Conservation (phyloP, 2,888 invertebrate species). For the Furcula furcula region DNA sequence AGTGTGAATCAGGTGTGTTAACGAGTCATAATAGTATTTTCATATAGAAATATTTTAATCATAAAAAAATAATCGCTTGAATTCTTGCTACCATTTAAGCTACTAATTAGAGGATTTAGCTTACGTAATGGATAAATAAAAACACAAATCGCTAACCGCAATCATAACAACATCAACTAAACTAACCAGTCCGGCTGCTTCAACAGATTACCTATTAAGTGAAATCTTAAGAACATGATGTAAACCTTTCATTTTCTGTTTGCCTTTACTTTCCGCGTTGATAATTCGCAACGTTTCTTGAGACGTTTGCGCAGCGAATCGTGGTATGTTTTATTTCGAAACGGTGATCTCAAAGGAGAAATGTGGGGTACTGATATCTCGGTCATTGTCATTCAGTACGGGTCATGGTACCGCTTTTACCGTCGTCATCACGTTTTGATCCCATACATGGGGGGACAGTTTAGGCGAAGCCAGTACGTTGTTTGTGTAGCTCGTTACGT, state of each 20-base stretch:
- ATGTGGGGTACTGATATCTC: slow-evolving; percentile 32
- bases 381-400: slow-evolving; percentile 36
- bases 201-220: slow-evolving; percentile 2
- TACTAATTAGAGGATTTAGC: slow-evolving; percentile 13
- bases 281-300: slow-evolving; percentile 15
- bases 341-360: slow-evolving; percentile 46
- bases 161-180: slow-evolving; percentile 1
- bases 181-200: slow-evolving; percentile 5
- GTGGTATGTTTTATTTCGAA: slow-evolving; percentile 22
- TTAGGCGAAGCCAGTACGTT: slow-evolving; percentile 13
- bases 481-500: slow-evolving; percentile 31
- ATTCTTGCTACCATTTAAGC: too few species aligned
- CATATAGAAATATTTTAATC: too few species aligned
- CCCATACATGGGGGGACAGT: slow-evolving; percentile 18
- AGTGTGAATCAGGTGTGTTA: too few species aligned
- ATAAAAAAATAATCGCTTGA: too few species aligned
- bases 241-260: slow-evolving; percentile 19
- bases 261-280: slow-evolving; percentile 17
- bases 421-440: slow-evolving; percentile 8
- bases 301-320: slow-evolving; percentile 23
- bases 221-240: slow-evolving; percentile 2
- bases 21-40: too few species aligned
- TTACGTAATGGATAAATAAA: slow-evolving; percentile 19
- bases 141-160: slow-evolving; percentile 11
- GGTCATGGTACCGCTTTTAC: slow-evolving; percentile 14